These are phyloP conservation scores for Astyanax mexicanus DNA, from an alignment of 2,797 vertebrate genomes.

Conservation along the genomic window DNA sequence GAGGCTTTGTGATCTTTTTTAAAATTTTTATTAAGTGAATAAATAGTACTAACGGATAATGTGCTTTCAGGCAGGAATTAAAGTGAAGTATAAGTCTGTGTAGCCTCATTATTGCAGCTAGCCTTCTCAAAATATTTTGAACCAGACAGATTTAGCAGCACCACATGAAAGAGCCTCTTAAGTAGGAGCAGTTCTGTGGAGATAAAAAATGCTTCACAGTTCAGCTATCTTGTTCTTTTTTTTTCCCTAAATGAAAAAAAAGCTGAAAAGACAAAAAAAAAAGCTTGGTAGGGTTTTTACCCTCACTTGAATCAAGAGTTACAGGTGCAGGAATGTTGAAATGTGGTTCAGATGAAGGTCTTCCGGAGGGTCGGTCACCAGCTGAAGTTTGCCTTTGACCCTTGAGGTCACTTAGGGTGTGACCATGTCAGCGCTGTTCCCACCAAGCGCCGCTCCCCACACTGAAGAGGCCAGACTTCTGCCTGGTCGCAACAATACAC, in stretches of 20 bases:
- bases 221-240: background rate
- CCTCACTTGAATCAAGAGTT: no score
- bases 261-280: no score
- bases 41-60: no score
- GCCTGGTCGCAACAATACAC: constrained; percentile 18
- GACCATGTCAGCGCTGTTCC: constrained; percentile 46
- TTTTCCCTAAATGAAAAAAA: no score
- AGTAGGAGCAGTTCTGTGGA: background rate
- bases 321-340: constrained; percentile 12
- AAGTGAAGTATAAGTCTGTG: no score
- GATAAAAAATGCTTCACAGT: background rate
- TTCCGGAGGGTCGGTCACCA: constrained; percentile 11
- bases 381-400: constrained; percentile 45
- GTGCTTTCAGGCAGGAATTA: no score
- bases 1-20: no score
- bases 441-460: constrained; percentile 3
- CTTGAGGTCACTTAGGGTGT: constrained; percentile 54
- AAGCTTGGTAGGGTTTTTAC: no score
- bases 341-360: constrained; percentile 3
- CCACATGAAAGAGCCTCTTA: background rate
- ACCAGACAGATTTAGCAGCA: background rate
- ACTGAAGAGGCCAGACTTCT: background rate
- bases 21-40: no score
- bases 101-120: background rate
- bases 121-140: background rate